Conservation (phyloP, 1,140 invertebrate genomes). For the Sitophilus oryzae region DNA sequence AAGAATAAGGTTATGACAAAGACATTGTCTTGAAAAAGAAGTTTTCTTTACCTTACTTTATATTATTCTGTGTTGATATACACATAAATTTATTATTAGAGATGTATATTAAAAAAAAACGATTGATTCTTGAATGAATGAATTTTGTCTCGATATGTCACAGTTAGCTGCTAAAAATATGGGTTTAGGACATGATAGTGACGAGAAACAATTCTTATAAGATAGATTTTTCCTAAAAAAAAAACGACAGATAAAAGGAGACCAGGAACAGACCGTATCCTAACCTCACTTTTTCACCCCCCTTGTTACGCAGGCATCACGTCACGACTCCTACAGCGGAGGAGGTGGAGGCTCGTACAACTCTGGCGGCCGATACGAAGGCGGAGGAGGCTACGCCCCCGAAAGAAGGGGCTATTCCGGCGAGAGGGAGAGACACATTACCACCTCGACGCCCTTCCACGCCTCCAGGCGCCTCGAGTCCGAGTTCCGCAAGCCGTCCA, state of each 20-base stretch:
- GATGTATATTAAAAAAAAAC: too few species aligned
- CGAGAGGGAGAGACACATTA: slow-evolving; percentile 32
- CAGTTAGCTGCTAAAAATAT: too few species aligned
- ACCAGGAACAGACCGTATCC: not conserved
- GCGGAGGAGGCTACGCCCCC: slow-evolving; percentile 16
- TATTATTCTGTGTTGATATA: too few species aligned
- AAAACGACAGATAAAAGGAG: slow-evolving; percentile 1
- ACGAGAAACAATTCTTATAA: too few species aligned
- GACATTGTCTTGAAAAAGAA: too few species aligned
- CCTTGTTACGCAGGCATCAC: slow-evolving; percentile 9
- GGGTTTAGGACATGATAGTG: too few species aligned
- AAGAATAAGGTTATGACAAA: too few species aligned
- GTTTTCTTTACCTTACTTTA: too few species aligned
- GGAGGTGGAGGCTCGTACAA: too few species aligned
- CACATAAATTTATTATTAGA: too few species aligned
- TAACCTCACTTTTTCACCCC: slow-evolving; percentile 9
- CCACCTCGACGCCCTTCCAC: slow-evolving; percentile 21
- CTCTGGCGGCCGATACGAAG: slow-evolving; percentile 14
- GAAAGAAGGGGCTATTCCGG: slow-evolving; percentile 40
- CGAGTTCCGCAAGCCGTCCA: slow-evolving; percentile 39
- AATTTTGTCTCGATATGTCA: too few species aligned
- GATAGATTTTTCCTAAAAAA: not conserved
- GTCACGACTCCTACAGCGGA: slow-evolving; percentile 7
- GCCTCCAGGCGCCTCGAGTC: slow-evolving; percentile 38
- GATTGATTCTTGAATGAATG: too few species aligned